Base-by-base conservation (phyloP, 2,797 vertebrate genomes). In the Morus bassanus region DNA sequence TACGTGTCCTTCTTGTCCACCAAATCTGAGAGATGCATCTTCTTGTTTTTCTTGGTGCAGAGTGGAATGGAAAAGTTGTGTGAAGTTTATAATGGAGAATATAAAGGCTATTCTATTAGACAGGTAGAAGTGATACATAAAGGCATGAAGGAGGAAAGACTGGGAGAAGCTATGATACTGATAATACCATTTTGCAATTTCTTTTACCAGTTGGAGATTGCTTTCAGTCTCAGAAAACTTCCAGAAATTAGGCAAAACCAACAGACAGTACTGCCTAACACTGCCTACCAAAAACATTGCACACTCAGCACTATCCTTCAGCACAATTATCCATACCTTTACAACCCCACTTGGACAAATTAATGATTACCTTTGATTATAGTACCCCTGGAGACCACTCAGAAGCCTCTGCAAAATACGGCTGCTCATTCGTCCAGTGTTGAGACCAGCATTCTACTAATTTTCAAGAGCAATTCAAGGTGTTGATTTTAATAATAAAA, bases 381-480 rank as follows among this genome's bases (percentile, higher is more conserved):
- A 88, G 35, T 27, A 78, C 11, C 31, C 61, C 37, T 72, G 50
- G 4, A 88, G 45, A 78, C 8, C 30, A 39, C 30, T n/a, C 4
- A 82, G 65, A 92, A 94, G 5, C 30, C 65, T 79, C 51, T 30
- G 10, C 18, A 89, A 85, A 85, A 51, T 6, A 30, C 4, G 10
- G 30, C 43, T 79, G 18, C 51, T 21, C 43, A 30, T 24, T 60
- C 77, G 11, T 24, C 53, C 57, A 51, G 10, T 24, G 19, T 14
- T 70, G 31, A 60, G 37, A 69, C 22, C 53, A 53, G 31, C 46
- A 69, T 59, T 15, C 61, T 68, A 50, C 25, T 59, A 31, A 78
- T 74, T 67, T 89, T 92, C 33, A 63, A 67, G 70, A 91, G 56
- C 74, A 91, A 91, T 89, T 92, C 72, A 83, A 92, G 56, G 28